These are phyloP conservation scores for Hybos culiciformis DNA, from an alignment of 2,888 invertebrate species.

Conservation along the genomic window DNA sequence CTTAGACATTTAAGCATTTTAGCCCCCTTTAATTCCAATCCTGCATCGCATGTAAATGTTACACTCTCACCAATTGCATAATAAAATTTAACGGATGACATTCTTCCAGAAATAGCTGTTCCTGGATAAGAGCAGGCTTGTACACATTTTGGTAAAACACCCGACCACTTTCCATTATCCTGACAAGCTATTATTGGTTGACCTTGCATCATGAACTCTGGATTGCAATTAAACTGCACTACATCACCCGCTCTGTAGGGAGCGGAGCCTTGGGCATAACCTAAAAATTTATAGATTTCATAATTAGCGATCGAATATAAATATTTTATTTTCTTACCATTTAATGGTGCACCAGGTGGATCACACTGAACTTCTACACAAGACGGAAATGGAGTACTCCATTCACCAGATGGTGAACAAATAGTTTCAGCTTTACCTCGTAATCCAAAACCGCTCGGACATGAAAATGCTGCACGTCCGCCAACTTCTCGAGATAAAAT, in stretches of 20 bases:
- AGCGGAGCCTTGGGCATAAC: constrained; percentile 62
- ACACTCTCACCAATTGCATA: constrained; percentile 77
- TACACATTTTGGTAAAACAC: constrained; percentile 71
- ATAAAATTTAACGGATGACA: constrained; percentile 78
- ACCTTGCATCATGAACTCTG: constrained; percentile 80
- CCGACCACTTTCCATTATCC: constrained; percentile 75
- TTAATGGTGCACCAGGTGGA: constrained; percentile 55
- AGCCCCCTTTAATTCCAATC: constrained; percentile 58
- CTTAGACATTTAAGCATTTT: constrained; percentile 65
- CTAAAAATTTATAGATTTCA: not conserved
- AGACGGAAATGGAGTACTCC: constrained; percentile 62
- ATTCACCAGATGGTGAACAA: constrained; percentile 63
- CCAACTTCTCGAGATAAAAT: constrained; percentile 68
- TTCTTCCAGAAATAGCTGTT: constrained; percentile 70
- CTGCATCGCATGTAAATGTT: constrained; percentile 69
- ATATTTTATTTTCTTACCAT: constrained; percentile 32
- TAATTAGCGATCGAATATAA: not conserved
- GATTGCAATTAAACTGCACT: constrained; percentile 75
- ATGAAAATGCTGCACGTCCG: constrained; percentile 66
- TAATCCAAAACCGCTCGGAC: constrained; percentile 62
- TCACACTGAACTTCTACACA: constrained; percentile 74
- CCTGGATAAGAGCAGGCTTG: constrained; percentile 80
- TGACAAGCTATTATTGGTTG: constrained; percentile 81
- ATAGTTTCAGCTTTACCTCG: constrained; percentile 60
- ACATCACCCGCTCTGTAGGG: constrained; percentile 74